phyloP scores from a whole-genome alignment of 2,888 invertebrate species.

The Apotomis betuletana region DNA sequence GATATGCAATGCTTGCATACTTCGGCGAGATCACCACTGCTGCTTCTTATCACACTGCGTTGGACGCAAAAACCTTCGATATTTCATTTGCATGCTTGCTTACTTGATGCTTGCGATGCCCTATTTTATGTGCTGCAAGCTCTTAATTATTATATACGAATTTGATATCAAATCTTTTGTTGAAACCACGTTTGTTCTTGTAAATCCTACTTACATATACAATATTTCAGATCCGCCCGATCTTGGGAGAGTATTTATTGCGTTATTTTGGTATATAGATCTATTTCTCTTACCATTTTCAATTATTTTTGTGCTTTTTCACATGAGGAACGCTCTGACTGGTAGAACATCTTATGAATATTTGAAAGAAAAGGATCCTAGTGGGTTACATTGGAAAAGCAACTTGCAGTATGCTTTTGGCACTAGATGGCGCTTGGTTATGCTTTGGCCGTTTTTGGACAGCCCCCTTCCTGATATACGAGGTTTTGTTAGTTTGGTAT shows the following conservation, averaged over 20 bases:
- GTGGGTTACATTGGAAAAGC: conserved; percentile 85
- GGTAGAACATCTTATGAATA: conserved; percentile 76
- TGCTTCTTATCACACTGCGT: conserved; percentile 92
- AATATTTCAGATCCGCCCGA: conserved; percentile 40
- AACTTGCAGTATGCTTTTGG: conserved; percentile 86
- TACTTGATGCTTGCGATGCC: conserved; percentile 87
- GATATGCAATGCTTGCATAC: conserved; percentile 90
- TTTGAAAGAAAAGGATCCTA: conserved; percentile 74
- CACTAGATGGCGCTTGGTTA: conserved; percentile 12
- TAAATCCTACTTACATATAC: background rate
- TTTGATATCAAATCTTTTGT: conserved; percentile 47
- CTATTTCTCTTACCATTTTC: conserved; percentile 55
- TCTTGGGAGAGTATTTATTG: conserved; percentile 56
- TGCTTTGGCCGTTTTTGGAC: conserved; percentile 2
- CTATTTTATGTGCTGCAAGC: conserved; percentile 84
- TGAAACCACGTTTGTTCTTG: background rate
- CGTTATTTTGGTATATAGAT: conserved; percentile 60
- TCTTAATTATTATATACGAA: conserved; percentile 82
- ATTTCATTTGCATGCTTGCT: conserved; percentile 88
- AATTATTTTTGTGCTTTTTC: conserved; percentile 57
- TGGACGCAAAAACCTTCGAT: conserved; percentile 91
- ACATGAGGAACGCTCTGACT: conserved; percentile 76
- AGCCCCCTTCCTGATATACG: conserved; percentile 5
- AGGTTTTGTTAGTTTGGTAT: background rate
- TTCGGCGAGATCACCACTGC: conserved; percentile 93